Conservation (phyloP, 2,113 vertebrate genomes). For the Gambusia affinis region DNA sequence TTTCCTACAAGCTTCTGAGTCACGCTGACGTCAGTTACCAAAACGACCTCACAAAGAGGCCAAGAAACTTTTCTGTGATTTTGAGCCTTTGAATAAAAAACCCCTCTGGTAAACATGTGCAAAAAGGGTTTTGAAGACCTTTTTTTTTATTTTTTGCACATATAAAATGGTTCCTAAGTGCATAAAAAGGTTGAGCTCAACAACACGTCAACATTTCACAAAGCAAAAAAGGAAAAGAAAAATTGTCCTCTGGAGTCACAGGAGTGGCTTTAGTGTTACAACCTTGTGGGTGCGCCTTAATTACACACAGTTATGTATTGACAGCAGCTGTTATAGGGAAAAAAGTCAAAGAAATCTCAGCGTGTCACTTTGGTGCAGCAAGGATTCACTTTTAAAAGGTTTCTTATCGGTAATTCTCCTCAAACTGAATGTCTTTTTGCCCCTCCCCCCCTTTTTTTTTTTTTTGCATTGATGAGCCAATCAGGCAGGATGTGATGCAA, state of each 20-base stretch:
- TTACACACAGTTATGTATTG: no score
- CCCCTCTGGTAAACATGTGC: background rate
- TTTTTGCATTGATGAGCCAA: background rate
- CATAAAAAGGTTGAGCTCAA: background rate
- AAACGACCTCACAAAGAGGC: background rate
- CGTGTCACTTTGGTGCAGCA: background rate
- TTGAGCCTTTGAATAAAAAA: background rate
- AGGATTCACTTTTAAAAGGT: background rate
- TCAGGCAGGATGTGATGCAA: background rate
- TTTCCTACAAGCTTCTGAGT: background rate
- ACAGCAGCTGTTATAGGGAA: background rate
- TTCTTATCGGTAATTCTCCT: background rate
- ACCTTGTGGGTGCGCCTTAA: background rate
- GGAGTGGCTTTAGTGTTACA: background rate
- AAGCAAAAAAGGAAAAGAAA: background rate
- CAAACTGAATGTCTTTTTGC: background rate
- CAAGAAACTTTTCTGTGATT: background rate
- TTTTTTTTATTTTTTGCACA: background rate
- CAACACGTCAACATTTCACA: background rate
- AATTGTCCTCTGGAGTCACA: background rate
- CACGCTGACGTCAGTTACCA: background rate
- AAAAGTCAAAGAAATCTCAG: background rate
- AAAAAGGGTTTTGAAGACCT: background rate
- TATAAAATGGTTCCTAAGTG: conserved; percentile 1
- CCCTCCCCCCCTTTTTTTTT: no score